Conservation (phyloP, 2,888 invertebrate genomes). For the Epicampocera succincta region DNA sequence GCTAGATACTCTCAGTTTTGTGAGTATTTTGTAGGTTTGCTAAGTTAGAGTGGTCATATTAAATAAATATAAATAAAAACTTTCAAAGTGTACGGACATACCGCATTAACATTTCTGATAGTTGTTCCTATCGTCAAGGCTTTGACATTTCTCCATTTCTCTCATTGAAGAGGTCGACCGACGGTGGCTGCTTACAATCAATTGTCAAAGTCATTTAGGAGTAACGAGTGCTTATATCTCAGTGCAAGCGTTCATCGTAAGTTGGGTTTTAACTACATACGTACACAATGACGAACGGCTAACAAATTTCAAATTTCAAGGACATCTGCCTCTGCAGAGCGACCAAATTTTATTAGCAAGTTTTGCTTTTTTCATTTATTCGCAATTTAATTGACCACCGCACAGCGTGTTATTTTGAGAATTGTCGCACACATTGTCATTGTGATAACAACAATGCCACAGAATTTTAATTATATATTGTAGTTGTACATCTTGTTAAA, state of each 20-base stretch:
- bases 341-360: constrained; percentile 45
- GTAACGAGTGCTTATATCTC: constrained; percentile 4
- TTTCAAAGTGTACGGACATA: too few species aligned
- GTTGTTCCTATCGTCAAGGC: too few species aligned
- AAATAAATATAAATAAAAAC: too few species aligned
- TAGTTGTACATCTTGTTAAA: too few species aligned
- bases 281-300: constrained; percentile 43
- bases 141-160: too few species aligned
- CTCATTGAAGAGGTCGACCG: too few species aligned
- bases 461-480: constrained; percentile 42
- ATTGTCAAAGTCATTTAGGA: constrained; percentile 12
- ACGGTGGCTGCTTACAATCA: too few species aligned
- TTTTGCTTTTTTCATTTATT: constrained; percentile 7
- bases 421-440: constrained; percentile 45
- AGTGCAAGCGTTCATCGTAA: constrained; percentile 3
- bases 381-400: constrained; percentile 20
- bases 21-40: too few species aligned
- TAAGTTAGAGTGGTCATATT: too few species aligned
- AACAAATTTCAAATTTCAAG: constrained; percentile 13
- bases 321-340: constrained; percentile 32
- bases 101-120: too few species aligned
- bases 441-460: constrained; percentile 34
- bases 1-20: too few species aligned
- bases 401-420: constrained; percentile 31
- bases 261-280: constrained; percentile 25